Percentiles rank a stretch among this genome's conserved stretches.
phyloP scores from a whole-genome alignment of 2,113 vertebrate genomes.

The Fukomys damarensis region DNA sequence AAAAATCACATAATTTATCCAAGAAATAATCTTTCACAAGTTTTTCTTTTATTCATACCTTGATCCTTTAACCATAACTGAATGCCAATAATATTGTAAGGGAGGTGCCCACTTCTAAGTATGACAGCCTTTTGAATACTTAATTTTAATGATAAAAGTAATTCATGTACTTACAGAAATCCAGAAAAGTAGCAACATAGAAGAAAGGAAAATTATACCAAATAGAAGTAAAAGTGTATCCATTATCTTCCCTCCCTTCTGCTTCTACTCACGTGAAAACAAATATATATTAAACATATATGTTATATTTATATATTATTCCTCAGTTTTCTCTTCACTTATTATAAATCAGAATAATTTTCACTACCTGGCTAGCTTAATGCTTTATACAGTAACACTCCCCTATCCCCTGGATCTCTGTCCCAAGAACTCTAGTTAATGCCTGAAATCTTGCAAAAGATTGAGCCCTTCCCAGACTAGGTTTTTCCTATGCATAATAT shows the following conservation, averaged over 20 bases:
- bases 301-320: neutral
- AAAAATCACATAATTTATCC: neutral
- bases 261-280: neutral
- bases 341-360: neutral
- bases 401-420: accelerated
- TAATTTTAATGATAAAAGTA: neutral
- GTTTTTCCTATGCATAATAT: neutral
- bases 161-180: neutral
- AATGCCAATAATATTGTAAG: neutral
- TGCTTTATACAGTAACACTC: neutral
- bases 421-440: neutral
- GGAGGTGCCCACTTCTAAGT: neutral
- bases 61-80: neutral
- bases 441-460: neutral
- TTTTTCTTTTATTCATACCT: neutral
- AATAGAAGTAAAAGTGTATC: neutral
- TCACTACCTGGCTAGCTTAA: neutral
- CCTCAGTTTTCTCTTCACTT: neutral
- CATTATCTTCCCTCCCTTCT: neutral
- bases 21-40: conserved; percentile 4
- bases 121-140: neutral
- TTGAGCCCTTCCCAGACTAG: neutral
- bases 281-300: neutral
- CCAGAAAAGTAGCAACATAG: neutral
- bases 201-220: neutral